Percentiles rank a stretch among this genome's conserved stretches.
Evolutionary conservation across 2,113 vertebrate species (phyloP).

Genomic region (Promerops cafer): DNA sequence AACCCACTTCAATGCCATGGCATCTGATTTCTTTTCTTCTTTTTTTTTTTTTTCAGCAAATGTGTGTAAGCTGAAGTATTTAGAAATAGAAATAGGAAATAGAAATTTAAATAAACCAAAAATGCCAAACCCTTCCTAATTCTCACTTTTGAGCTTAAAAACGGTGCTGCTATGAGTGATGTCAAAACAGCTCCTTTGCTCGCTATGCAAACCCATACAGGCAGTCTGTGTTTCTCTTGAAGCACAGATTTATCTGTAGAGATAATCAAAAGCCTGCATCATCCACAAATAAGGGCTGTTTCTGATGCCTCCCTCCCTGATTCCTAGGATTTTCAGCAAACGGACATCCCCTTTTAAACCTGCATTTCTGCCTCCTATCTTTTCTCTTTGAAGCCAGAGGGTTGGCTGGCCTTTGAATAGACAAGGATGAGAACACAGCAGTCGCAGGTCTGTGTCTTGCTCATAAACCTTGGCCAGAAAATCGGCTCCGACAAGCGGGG

Average conservation of each 20-base stretch:
- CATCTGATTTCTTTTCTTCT: not conserved
- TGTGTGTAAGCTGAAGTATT: not conserved
- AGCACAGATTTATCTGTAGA: not conserved
- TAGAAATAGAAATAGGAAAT: too few species aligned
- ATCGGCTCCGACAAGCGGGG: conserved; percentile 32
- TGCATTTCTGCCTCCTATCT: conserved; percentile 31
- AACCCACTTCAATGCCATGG: fast-evolving
- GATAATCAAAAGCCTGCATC: conserved; percentile 45
- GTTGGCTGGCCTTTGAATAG: conserved; percentile 48
- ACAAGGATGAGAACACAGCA: conserved; percentile 33
- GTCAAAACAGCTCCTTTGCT: not conserved
- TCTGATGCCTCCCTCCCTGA: not conserved
- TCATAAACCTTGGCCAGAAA: conserved; percentile 45
- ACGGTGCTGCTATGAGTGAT: not conserved
- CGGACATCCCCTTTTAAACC: conserved; percentile 39
- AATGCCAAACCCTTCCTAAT: not conserved
- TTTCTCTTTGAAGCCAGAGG: conserved; percentile 38
- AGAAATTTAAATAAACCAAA: too few species aligned
- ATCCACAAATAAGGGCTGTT: conserved; percentile 8
- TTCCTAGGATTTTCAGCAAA: conserved; percentile 48
- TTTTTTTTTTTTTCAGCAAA: not conserved
- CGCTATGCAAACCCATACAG: not conserved
- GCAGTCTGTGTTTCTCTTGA: not conserved
- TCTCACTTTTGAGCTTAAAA: not conserved
- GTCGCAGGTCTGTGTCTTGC: conserved; percentile 39